Conservation (phyloP, 2,113 vertebrate genomes). For the Canis aureus region DNA sequence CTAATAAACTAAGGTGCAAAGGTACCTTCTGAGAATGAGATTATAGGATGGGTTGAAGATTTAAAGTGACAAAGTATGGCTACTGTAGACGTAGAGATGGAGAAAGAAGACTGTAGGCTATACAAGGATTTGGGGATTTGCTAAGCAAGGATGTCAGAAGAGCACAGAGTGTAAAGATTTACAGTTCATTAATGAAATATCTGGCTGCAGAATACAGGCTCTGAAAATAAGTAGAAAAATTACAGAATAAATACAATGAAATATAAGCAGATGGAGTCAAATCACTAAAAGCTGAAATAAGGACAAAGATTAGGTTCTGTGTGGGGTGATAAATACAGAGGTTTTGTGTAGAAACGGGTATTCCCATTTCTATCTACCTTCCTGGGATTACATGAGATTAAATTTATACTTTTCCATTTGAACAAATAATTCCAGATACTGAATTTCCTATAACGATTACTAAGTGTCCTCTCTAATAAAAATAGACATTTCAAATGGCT, state of each 20-base stretch:
- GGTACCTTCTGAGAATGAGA: not conserved
- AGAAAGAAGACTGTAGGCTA: not conserved
- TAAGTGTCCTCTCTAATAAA: not conserved
- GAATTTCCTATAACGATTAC: not conserved
- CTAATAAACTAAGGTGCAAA: not conserved
- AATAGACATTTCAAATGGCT: not conserved
- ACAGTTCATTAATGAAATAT: not conserved
- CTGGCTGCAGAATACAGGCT: not conserved
- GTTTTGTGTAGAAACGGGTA: not conserved
- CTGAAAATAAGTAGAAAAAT: not conserved
- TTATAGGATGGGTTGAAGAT: not conserved
- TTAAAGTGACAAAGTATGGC: not conserved
- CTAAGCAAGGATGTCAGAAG: not conserved
- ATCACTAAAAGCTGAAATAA: constrained; percentile 2
- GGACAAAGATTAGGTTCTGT: not conserved
- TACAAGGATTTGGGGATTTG: not conserved
- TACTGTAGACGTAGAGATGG: not conserved
- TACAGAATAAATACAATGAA: not conserved
- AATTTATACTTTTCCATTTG: not conserved
- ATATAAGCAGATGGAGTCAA: not conserved
- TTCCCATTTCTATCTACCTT: not conserved
- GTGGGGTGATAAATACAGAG: not conserved
- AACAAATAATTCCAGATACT: not conserved
- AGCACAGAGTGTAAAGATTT: not conserved
- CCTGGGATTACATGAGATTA: not conserved